phyloP scores from a whole-genome alignment of 64 coral and sea anemone genomes.

The Cladopsammia gracilis region DNA sequence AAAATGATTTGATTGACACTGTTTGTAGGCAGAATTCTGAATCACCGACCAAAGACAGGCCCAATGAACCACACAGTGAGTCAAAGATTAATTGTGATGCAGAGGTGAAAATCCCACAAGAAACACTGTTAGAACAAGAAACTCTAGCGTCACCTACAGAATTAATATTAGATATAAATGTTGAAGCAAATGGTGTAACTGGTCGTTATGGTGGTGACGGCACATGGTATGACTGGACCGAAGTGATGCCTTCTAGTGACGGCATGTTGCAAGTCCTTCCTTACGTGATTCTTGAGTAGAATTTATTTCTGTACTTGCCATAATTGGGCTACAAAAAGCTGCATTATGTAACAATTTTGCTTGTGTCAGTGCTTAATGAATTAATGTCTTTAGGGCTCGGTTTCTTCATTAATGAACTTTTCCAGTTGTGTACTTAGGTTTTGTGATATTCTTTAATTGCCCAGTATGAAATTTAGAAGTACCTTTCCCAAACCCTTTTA shows the following conservation, averaged over 20 bases:
- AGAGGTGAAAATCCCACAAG: not conserved
- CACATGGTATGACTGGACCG: constrained; percentile 91
- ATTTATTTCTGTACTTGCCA: not conserved
- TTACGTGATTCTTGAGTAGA: constrained; percentile 95
- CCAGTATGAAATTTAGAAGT: not conserved
- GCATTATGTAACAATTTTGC: not conserved
- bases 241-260: constrained; percentile 83
- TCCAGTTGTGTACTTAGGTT: not conserved
- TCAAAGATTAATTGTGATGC: not conserved
- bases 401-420: not conserved
- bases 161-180: constrained; percentile 77
- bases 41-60: not conserved
- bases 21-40: not conserved
- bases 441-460: not conserved
- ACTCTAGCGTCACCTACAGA: constrained; percentile 32
- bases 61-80: not conserved
- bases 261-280: constrained; percentile 87
- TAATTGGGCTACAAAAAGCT: not conserved
- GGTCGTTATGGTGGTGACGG: constrained; percentile 90
- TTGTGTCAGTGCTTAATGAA: not conserved
- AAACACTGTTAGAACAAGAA: constrained; percentile 47
- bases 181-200: constrained; percentile 92
- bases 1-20: not conserved
- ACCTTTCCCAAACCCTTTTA: no score
- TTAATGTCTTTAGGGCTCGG: not conserved